These are phyloP conservation scores for Andrena haemorrhoa DNA, from an alignment of 2,888 invertebrate genomes.

Conservation along the genomic window DNA sequence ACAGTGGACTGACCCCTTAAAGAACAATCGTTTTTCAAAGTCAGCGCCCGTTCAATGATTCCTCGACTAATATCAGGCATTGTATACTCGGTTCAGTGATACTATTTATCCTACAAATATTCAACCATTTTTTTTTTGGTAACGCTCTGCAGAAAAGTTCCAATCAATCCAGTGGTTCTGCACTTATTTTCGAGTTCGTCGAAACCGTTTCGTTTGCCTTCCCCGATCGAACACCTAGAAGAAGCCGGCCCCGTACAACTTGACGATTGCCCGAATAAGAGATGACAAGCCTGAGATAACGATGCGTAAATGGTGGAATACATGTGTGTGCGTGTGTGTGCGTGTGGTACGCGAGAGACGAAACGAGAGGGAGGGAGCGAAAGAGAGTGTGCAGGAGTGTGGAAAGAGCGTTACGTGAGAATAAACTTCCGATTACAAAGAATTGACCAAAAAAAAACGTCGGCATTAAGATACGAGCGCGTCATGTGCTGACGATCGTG, in stretches of 20 bases:
- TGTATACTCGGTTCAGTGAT: too few relatives aligned
- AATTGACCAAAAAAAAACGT: constrained; percentile 69
- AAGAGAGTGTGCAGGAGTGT: constrained; percentile 30
- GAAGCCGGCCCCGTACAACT: constrained; percentile 53
- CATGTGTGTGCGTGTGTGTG: constrained; percentile 14
- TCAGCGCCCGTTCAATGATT: too few relatives aligned
- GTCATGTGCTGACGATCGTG: constrained; percentile 40
- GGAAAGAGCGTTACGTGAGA: constrained; percentile 37
- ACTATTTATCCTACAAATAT: too few relatives aligned
- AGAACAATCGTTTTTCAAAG: too few relatives aligned
- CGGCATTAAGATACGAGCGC: constrained; percentile 39
- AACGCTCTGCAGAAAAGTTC: too few relatives aligned
- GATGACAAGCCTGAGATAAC: constrained; percentile 69
- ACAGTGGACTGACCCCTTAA: too few relatives aligned
- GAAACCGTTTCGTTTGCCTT: neutral
- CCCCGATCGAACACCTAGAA: constrained; percentile 34
- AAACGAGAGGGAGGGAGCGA: neutral
- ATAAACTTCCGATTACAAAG: constrained; percentile 60
- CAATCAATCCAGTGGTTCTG: too few relatives aligned
- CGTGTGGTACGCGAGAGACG: constrained; percentile 7
- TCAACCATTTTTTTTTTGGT: too few relatives aligned
- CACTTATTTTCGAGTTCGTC: neutral
- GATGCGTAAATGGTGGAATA: constrained; percentile 33
- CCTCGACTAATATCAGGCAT: too few relatives aligned
- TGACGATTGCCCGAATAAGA: constrained; percentile 63